These are phyloP conservation scores for Polyommatus iphigenia DNA, from an alignment of 2,888 invertebrate genomes.

Conservation along the genomic window DNA sequence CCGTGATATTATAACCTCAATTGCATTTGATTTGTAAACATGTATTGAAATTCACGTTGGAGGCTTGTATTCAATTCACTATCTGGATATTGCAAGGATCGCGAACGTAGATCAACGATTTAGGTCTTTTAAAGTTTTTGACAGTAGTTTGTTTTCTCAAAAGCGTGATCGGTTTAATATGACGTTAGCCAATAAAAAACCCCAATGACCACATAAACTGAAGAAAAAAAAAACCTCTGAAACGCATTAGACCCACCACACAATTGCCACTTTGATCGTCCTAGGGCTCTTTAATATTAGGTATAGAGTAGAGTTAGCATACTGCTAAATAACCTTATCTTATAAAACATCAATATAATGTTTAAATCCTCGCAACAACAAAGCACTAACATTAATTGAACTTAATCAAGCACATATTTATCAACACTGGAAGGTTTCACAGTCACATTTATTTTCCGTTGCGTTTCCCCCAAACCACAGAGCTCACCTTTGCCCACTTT, in stretches of 20 bases:
- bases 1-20: constrained; percentile 23
- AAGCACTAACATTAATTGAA: neutral
- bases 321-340: too few relatives aligned
- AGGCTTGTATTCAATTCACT: neutral
- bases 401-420: constrained; percentile 16
- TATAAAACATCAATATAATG: neutral
- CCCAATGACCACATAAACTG: too few relatives aligned
- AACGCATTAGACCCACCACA: too few relatives aligned
- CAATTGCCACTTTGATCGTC: too few relatives aligned
- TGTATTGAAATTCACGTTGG: constrained; percentile 4
- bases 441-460: neutral
- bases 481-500: constrained; percentile 12
- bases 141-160: too few relatives aligned
- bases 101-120: neutral
- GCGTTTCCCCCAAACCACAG: neutral
- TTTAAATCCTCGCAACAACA: neutral
- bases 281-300: too few relatives aligned
- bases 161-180: too few relatives aligned
- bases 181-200: too few relatives aligned
- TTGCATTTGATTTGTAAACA: constrained; percentile 26
- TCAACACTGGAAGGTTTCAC: constrained; percentile 6
- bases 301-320: too few relatives aligned
- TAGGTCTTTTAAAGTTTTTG: neutral
- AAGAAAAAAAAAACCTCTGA: too few relatives aligned
- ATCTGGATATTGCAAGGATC: neutral